Conservation (phyloP, 2,113 vertebrate genomes). For the Antigone vipio region DNA sequence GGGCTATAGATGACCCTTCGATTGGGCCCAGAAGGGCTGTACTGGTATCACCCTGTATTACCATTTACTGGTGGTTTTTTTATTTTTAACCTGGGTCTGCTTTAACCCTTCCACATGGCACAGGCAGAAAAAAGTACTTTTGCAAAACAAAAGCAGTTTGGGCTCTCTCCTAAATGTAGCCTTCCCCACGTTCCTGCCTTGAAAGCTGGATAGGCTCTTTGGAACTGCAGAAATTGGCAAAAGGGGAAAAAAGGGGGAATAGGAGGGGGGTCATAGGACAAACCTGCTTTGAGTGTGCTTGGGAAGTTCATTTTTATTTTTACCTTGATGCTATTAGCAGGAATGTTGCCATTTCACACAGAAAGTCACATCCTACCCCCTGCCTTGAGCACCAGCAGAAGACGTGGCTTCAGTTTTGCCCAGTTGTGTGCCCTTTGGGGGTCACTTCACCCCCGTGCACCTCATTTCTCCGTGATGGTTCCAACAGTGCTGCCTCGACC, state of each 20-base stretch:
- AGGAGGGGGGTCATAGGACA: neutral
- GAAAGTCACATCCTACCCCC: neutral
- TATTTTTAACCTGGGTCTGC: neutral
- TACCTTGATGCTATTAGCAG: neutral
- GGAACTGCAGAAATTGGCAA: neutral
- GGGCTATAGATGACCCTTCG: neutral
- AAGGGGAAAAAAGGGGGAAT: neutral
- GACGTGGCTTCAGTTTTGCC: neutral
- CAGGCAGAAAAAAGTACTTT: neutral
- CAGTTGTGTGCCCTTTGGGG: rapidly evolving
- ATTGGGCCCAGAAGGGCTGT: neutral
- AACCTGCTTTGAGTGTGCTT: neutral
- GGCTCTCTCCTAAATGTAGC: neutral
- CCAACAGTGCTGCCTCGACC: rapidly evolving
- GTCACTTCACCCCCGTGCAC: rapidly evolving
- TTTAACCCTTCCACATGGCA: neutral
- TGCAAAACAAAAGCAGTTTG: neutral
- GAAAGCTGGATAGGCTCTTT: neutral
- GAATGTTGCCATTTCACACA: neutral
- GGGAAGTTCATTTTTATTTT: neutral
- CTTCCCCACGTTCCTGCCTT: neutral
- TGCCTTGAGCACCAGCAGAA: neutral
- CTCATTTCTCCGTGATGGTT: rapidly evolving
- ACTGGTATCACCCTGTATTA: neutral
- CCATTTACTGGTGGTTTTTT: neutral